Percentiles rank a stretch among this genome's conserved stretches.
These are phyloP conservation scores for Mechanitis mazaeus DNA, from an alignment of 2,888 invertebrate species.

Conservation along the genomic window DNA sequence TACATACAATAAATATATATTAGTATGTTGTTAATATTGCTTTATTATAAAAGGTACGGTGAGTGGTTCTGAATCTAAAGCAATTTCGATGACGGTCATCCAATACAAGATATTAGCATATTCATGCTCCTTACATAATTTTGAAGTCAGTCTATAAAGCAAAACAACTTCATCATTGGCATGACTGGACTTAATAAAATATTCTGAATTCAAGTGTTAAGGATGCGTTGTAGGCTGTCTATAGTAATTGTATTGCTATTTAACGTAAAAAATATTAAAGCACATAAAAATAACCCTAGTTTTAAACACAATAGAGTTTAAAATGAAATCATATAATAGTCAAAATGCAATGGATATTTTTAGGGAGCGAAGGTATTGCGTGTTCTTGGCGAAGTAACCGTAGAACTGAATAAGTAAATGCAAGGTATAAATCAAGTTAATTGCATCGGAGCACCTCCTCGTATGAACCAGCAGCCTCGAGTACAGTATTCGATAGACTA, in stretches of 20 bases:
- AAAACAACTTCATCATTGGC: conserved; percentile 38
- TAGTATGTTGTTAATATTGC: conserved; percentile 24
- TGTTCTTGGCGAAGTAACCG: conserved; percentile 61
- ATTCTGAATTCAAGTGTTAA: conserved; percentile 46
- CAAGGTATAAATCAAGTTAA: conserved; percentile 75
- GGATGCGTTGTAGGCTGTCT: conserved; percentile 49
- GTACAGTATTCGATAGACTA: conserved; percentile 56
- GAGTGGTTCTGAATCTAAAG: conserved; percentile 28
- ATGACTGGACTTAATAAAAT: conserved; percentile 51
- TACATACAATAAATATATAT: conserved; percentile 10
- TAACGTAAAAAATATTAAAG: conserved; percentile 12
- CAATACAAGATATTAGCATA: conserved; percentile 44
- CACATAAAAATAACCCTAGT: conserved; percentile 14
- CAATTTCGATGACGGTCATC: conserved; percentile 29
- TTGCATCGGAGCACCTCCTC: conserved; percentile 71
- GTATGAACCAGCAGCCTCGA: conserved; percentile 60
- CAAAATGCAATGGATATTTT: conserved; percentile 40
- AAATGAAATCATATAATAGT: conserved; percentile 17
- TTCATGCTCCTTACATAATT: conserved; percentile 48
- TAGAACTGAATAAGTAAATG: conserved; percentile 75
- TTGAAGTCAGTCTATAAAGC: conserved; percentile 45
- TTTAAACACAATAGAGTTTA: conserved; percentile 15
- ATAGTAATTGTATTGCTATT: conserved; percentile 38
- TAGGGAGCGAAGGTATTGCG: conserved; percentile 47
- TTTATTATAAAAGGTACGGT: conserved; percentile 28